Evolutionary conservation across 1,140 invertebrate genomes (phyloP).

Genomic region (Pinna nobilis): DNA sequence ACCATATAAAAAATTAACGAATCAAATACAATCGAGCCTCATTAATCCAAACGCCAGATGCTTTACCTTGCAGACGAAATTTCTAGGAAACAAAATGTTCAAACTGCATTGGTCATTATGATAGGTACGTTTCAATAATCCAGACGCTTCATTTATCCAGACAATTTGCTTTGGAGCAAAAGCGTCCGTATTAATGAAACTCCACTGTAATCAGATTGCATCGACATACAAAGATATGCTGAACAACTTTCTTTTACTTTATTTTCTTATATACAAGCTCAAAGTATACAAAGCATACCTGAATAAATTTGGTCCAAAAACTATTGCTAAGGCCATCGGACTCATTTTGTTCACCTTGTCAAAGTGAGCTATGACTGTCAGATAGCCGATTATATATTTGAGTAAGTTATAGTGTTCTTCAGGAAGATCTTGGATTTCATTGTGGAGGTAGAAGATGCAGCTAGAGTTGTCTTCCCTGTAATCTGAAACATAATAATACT

Average conservation of each 20-base stretch:
- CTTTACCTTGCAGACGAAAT: too few species aligned
- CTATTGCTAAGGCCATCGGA: constrained; percentile 73
- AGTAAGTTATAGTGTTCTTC: constrained; percentile 71
- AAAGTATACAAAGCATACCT: too few species aligned
- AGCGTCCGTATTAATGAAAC: neutral
- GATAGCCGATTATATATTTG: constrained; percentile 72
- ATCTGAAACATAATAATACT: constrained; percentile 40
- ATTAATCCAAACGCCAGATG: too few species aligned
- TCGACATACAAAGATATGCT: neutral
- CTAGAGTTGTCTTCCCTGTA: constrained; percentile 42
- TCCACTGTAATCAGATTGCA: neutral
- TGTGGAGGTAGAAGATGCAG: constrained; percentile 50
- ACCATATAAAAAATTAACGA: too few species aligned
- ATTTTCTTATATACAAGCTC: too few species aligned
- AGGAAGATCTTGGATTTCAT: constrained; percentile 60
- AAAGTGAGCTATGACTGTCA: constrained; percentile 70
- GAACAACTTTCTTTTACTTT: too few species aligned
- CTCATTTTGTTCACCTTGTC: constrained; percentile 75
- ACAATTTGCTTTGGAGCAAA: too few species aligned
- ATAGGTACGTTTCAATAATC: too few species aligned
- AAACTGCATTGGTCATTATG: too few species aligned
- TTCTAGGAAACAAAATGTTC: too few species aligned
- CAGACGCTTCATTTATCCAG: too few species aligned
- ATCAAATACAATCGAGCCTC: too few species aligned
- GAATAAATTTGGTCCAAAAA: constrained; percentile 77